Conservation (phyloP, 1,140 invertebrate genomes). For the Plodia interpunctella region DNA sequence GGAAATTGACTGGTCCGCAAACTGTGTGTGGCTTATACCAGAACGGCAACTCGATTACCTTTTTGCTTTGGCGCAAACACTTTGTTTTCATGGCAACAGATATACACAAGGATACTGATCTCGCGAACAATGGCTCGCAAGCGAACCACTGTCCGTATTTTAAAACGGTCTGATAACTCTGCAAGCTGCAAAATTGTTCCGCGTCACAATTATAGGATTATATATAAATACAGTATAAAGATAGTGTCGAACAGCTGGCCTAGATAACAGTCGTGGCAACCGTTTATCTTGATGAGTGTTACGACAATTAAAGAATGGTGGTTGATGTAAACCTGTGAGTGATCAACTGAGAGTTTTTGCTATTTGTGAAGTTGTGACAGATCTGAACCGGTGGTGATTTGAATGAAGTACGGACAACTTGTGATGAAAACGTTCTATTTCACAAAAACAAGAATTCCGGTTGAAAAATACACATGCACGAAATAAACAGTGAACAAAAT, state of each 20-base stretch:
- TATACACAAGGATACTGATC: slow-evolving; percentile 1
- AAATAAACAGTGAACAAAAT: slow-evolving; percentile 58
- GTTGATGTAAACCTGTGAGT: no score
- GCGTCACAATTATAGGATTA: slow-evolving; percentile 5
- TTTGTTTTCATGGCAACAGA: background rate
- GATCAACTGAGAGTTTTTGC: no score
- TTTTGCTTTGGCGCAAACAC: background rate
- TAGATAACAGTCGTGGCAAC: no score
- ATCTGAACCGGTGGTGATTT: no score
- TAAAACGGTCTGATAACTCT: slow-evolving; percentile 6
- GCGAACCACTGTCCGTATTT: slow-evolving; percentile 4
- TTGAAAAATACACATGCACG: slow-evolving; percentile 51
- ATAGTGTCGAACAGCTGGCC: no score
- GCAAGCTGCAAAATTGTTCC: slow-evolving; percentile 3
- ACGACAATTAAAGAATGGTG: no score
- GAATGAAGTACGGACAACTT: no score
- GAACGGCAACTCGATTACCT: no score
- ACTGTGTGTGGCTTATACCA: no score
- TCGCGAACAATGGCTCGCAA: background rate
- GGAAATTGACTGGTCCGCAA: no score
- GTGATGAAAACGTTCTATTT: background rate
- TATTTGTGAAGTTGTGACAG: no score
- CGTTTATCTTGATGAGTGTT: no score
- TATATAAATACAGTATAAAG: background rate
- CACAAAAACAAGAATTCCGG: background rate